Evolutionary conservation across 2,113 vertebrate species (phyloP).

Genomic region (Pithys albifrons): DNA sequence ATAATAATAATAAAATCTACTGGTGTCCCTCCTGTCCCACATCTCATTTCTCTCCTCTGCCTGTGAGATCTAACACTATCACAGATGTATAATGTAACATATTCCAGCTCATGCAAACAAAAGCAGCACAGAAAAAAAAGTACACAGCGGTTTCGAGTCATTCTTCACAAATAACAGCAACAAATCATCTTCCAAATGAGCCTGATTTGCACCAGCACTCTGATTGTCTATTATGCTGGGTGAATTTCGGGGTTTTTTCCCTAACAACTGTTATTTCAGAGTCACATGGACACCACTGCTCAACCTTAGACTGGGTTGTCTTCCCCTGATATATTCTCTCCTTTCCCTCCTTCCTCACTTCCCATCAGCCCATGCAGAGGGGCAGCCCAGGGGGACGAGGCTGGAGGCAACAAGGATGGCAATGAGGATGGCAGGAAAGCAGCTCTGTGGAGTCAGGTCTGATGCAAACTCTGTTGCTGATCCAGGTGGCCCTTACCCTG

Average conservation of each 20-base stretch:
- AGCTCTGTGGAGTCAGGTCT: not conserved
- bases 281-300: not conserved
- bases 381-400: constrained; percentile 20
- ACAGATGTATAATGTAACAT: not conserved
- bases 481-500: not conserved
- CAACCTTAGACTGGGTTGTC: not conserved
- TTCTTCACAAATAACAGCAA: not conserved
- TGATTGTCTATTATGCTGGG: not conserved
- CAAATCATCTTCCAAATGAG: not conserved
- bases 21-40: not conserved
- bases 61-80: not conserved
- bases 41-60: not conserved
- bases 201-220: not conserved
- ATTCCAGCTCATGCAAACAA: constrained; percentile 19
- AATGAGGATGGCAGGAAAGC: constrained; percentile 26
- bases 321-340: not conserved
- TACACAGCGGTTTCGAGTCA: not conserved
- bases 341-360: not conserved
- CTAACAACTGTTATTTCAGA: not conserved
- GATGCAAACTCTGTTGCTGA: not conserved
- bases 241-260: not conserved
- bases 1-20: constrained; percentile 1
- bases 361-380: not conserved
- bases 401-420: constrained; percentile 29
- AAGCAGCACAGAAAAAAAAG: not conserved